These are phyloP conservation scores for Ophion costatus DNA, from an alignment of 2,888 invertebrate species.

Conservation along the genomic window DNA sequence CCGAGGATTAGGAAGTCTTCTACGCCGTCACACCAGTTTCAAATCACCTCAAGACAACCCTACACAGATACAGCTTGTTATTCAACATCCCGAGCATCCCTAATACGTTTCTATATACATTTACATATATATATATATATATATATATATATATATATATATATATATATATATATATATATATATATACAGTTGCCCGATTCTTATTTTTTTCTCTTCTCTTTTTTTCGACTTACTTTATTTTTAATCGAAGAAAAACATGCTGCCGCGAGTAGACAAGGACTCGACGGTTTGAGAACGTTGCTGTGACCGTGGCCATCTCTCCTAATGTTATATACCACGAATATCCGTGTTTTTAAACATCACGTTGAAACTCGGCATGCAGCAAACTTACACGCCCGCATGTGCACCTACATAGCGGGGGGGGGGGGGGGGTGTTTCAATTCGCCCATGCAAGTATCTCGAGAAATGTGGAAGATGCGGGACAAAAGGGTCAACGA, in stretches of 20 bases:
- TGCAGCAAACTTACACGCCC: background rate
- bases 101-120: conserved; percentile 72
- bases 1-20: conserved; percentile 83
- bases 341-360: conserved; percentile 1
- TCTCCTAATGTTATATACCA: background rate
- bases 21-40: conserved; percentile 84
- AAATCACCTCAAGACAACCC: conserved; percentile 83
- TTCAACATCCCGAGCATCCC: conserved; percentile 83
- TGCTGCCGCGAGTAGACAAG: conserved; percentile 1
- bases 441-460: background rate
- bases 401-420: background rate
- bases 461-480: background rate
- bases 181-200: conserved; percentile 1
- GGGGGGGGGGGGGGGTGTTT: background rate
- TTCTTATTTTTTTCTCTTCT: background rate
- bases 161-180: conserved; percentile 8
- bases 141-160: background rate
- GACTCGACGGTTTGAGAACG: conserved; percentile 35
- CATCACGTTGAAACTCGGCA: background rate
- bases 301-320: conserved; percentile 57
- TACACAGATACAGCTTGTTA: conserved; percentile 83
- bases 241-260: conserved; percentile 21
- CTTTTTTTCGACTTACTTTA: conserved; percentile 14
- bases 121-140: background rate
- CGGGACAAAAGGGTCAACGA: background rate